Percentiles rank a stretch among this genome's conserved stretches.
phyloP scores from a whole-genome alignment of 1,140 invertebrate species.

The Goniozus legneri region DNA sequence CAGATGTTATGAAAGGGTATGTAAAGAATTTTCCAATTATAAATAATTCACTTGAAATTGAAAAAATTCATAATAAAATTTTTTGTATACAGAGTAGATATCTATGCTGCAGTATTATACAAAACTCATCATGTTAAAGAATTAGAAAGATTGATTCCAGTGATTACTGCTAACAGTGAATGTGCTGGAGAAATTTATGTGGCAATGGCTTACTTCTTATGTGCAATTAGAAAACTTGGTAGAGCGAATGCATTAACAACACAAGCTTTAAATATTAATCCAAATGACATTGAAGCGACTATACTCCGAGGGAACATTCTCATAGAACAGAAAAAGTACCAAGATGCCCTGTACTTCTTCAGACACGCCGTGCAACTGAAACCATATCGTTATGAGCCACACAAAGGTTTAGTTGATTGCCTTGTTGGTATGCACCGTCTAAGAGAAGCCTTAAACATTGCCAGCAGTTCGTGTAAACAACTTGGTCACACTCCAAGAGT shows the following conservation, averaged over 20 bases:
- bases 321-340: slow-evolving; percentile 68
- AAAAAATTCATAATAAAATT: too few relatives aligned
- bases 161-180: slow-evolving; percentile 46
- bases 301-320: slow-evolving; percentile 69
- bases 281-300: slow-evolving; percentile 65
- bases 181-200: slow-evolving; percentile 61
- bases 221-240: slow-evolving; percentile 54
- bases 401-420: slow-evolving; percentile 71
- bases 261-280: slow-evolving; percentile 54
- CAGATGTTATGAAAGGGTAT: slow-evolving; percentile 55
- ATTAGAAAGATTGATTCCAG: slow-evolving; percentile 51
- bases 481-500: slow-evolving; percentile 67
- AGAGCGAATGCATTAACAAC: slow-evolving; percentile 62
- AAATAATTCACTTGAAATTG: neutral
- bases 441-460: slow-evolving; percentile 68
- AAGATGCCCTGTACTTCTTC: slow-evolving; percentile 69
- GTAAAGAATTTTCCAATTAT: slow-evolving; percentile 3
- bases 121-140: slow-evolving; percentile 50
- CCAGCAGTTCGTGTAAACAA: slow-evolving; percentile 66
- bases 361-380: slow-evolving; percentile 66
- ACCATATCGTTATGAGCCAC: slow-evolving; percentile 61
- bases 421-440: slow-evolving; percentile 65
- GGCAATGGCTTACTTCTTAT: slow-evolving; percentile 62
- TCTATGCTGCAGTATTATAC: slow-evolving; percentile 54
- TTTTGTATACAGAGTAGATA: slow-evolving; percentile 38